Evolutionary conservation across 2,888 invertebrate genomes (phyloP), one percentile per base, ranked within the genome.

Genomic region (Clanis bilineata): DNA sequence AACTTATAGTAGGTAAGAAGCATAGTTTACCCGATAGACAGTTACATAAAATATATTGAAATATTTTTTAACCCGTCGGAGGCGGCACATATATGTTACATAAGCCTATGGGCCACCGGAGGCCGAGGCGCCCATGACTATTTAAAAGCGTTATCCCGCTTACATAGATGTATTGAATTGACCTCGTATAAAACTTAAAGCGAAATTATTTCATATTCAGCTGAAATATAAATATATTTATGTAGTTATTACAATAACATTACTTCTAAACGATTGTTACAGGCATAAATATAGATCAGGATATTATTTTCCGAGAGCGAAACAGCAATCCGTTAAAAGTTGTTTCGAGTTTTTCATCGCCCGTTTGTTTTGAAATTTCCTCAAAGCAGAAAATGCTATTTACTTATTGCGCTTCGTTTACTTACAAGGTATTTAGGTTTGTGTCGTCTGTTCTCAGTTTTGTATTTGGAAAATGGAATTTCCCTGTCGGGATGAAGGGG

Each of bases 341-440:
- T 82, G 80, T 80, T 83, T 74, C 77, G 74, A 80, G 76, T 79
- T 82, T 83, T 85, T 81, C 80, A 83, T 78, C 81, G 79, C 66
- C 74, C 80, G 81, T 86, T 88, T 88, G 82, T 86, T 85, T 85
- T 82, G 76, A 82, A 83, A 82, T 82, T 82, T 70, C 73, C 77
- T 82, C 86, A 85, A 86, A 85, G 84, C 77, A 79, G 81, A 79
- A 82, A 83, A 82, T 77, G 83, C 80, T 88, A 90, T 90, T 89
- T 89, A 87, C 88, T 90, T 88, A 90, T 87, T 87, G 86, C 85
- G 88, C 84, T 82, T 88, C 88, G 89, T 88, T 90, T 90, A 86
- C 89, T 88, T 87, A 90, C 89, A 87, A 88, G 89, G 90, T 88
- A 89, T 90, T 90, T 89, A 88, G 86, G 86, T 83, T 77, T 80